Conservation (phyloP, 2,888 invertebrate genomes). For the Eupeodes latifasciatus region DNA sequence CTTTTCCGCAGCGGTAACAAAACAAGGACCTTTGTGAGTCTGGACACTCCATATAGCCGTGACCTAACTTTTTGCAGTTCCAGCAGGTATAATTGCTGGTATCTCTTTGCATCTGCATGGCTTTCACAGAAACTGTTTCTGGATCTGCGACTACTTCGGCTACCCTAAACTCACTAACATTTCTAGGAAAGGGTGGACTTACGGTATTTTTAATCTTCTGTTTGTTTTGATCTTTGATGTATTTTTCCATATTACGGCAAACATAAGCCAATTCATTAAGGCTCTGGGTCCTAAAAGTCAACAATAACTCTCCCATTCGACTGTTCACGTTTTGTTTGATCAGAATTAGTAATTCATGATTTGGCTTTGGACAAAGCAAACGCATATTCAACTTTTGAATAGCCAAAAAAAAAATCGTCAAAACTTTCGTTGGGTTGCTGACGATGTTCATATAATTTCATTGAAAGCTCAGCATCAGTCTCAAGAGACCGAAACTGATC, state of each 20-base stretch:
- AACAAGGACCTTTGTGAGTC: background rate
- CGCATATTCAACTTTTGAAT: too few relatives aligned
- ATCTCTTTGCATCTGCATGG: background rate
- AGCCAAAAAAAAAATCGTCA: background rate
- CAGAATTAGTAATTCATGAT: too few relatives aligned
- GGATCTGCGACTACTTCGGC: background rate
- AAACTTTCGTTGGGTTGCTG: background rate
- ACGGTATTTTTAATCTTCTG: too few relatives aligned
- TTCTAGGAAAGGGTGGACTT: too few relatives aligned
- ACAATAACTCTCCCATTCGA: too few relatives aligned
- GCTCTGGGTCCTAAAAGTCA: too few relatives aligned
- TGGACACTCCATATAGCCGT: background rate
- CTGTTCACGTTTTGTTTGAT: too few relatives aligned
- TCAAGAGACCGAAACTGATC: background rate
- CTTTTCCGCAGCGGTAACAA: background rate
- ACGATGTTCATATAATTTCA: background rate
- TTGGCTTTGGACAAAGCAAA: too few relatives aligned
- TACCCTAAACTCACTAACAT: too few relatives aligned
- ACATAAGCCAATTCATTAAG: background rate
- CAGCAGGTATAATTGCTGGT: background rate
- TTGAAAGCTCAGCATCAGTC: background rate
- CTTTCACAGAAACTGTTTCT: background rate
- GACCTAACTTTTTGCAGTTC: background rate
- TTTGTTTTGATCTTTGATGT: background rate
- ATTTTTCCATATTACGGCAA: conserved; percentile 1